Base-by-base conservation (phyloP, 2,113 vertebrate genomes). In the Alaudala cheleensis region DNA sequence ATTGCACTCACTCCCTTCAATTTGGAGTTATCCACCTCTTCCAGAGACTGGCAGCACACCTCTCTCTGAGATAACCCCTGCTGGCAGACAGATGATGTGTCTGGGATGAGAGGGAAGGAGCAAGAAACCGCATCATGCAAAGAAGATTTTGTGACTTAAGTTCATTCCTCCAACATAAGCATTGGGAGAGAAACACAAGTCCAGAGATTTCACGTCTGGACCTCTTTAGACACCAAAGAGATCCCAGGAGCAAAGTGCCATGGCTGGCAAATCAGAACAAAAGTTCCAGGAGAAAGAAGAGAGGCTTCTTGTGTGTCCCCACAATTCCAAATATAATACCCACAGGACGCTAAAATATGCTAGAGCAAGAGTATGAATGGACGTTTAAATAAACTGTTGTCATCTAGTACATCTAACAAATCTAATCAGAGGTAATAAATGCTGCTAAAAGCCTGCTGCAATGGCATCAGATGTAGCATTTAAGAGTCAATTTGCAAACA, bases 391-490 rank as follows among this genome's bases (percentile, higher is more conserved):
- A 94, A 65, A 86, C 87, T 90, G 72, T 74, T 92, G 67, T 64
- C 51, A 86, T 93, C 76, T 58, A 94, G 80, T 81, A 44, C 23
- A 86, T 86, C 66, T 47, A 26, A 42, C 64, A 95, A 96, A 97
- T 95, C 85, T 78, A 92, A 95, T 95, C 65, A 94, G 33, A 91
- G 86, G 87, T 45, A 95, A 94, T 37, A 64, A 86, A 95, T 62
- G 88, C 69, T 28, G 39, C 69, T 91, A 87, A 86, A 88, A 86
- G 90, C 49, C 60, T 85, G 34, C 4, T 88, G 49, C n/a, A 66
- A 2, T 22, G 60, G 45, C 61, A 95, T 88, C 83, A 84, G 42
- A 90, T 56, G 49, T 34, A 64, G 56, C 51, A 86, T 78, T 96
- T 62, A 54, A 47, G 40, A 88, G 79, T 74, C 60, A 58, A 47